Evolutionary conservation across 2,113 vertebrate species (phyloP).

Genomic region (Chionodraco myersi): DNA sequence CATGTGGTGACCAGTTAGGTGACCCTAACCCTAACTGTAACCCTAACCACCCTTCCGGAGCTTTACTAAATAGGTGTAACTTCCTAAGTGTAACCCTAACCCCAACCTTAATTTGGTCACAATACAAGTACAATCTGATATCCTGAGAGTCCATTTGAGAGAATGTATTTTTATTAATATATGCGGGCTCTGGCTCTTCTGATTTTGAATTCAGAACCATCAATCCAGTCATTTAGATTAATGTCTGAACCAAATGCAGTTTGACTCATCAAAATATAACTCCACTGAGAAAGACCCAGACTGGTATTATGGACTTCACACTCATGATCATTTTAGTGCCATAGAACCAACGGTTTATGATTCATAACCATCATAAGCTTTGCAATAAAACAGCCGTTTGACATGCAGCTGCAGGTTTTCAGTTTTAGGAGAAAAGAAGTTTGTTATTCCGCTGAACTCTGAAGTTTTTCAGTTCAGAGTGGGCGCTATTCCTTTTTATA

Average conservation of each 20-base stretch:
- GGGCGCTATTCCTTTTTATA: not conserved
- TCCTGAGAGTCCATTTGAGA: too few relatives aligned
- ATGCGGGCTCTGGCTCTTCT: not conserved
- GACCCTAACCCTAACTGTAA: too few relatives aligned
- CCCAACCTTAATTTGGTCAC: too few relatives aligned
- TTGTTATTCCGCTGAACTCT: too few relatives aligned
- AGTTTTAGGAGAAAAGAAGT: not conserved
- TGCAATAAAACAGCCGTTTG: slow-evolving; percentile 5
- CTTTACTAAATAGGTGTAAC: too few relatives aligned
- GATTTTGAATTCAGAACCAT: not conserved
- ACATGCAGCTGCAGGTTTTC: slow-evolving; percentile 20
- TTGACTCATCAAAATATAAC: slow-evolving; percentile 5
- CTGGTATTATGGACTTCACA: not conserved
- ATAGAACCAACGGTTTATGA: slow-evolving; percentile 4
- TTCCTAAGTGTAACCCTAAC: too few relatives aligned
- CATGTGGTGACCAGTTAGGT: too few relatives aligned
- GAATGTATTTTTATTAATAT: not conserved
- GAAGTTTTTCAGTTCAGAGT: too few relatives aligned
- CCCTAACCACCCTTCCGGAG: too few relatives aligned
- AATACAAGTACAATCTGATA: too few relatives aligned
- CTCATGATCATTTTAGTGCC: too few relatives aligned
- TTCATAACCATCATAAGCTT: slow-evolving; percentile 12
- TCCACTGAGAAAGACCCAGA: not conserved
- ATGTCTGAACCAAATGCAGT: slow-evolving; percentile 8
- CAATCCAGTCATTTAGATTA: not conserved